Evolutionary conservation across 2,797 vertebrate species (phyloP), one percentile per base, ranked within the genome.

Genomic region (Selene dorsalis): DNA sequence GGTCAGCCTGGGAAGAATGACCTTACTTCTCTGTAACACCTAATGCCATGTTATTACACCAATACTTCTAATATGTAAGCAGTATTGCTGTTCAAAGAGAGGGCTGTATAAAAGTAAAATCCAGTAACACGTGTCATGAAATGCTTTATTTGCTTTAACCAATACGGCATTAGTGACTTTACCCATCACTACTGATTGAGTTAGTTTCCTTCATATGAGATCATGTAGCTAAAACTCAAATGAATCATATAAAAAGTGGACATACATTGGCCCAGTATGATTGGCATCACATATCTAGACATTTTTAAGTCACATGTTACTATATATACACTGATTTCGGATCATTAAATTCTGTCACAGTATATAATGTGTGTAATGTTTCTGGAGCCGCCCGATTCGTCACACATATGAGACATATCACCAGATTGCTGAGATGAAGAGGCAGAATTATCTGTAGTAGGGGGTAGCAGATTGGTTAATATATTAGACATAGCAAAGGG

Each of bases 21-120:
- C 45, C 35, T 12, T 47, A 48, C 12, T 18, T 0, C 8, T 41
- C 28, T 63, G 57, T 24, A n/a, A 66, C 14, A 48, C 64, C 24
- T 11, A 68, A 6, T 78, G 9, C 41, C 1, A 16, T 58, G 13
- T 60, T 66, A 63, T 63, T 26, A 28, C 41, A 69, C 0, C 26
- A 45, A 0, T 69, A 52, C 16, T 47, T 73, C 5, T 58, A 58
- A 73, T 59, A 35, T 79, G 22, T 75, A 80, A 82, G 55, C 53
- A 35, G 38, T 35, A 43, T 55, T 80, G 48, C 62, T 83, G 35
- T 82, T 66, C 60, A 55, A 73, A 26, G 4, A 56, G 22, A 60
- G 22, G 58, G 52, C 58, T 67, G 0, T 53, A 11, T 65, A 16
- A 63, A 75, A 90, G 89, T 89, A 85, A 89, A 90, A 75, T 69